phyloP scores from a whole-genome alignment of 2,113 vertebrate genomes.

The Nymphicus hollandicus region DNA sequence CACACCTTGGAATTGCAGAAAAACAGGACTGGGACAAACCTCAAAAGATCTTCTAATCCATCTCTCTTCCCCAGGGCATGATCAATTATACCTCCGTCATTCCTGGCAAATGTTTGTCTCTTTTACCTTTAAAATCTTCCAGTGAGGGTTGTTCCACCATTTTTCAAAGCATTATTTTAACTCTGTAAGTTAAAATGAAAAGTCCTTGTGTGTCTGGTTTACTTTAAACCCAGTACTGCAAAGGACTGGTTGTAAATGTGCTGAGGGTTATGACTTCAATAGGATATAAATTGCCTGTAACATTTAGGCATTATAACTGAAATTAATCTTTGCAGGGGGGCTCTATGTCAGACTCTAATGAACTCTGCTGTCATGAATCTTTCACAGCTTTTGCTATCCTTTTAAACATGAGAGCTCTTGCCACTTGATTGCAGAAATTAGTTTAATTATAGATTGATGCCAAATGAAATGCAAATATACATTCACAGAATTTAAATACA shows the following conservation, averaged over 20 bases:
- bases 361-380: slow-evolving; percentile 18
- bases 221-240: not conserved
- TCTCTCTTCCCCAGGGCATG: not conserved
- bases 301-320: not conserved
- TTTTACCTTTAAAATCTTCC: not conserved
- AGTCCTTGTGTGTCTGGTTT: not conserved
- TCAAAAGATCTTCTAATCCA: not conserved
- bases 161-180: not conserved
- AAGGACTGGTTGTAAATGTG: not conserved
- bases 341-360: not conserved
- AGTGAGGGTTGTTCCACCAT: not conserved
- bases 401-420: slow-evolving; percentile 47
- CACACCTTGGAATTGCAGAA: not conserved
- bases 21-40: not conserved
- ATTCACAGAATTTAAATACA: slow-evolving; percentile 23
- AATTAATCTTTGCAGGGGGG: not conserved
- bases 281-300: not conserved
- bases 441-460: slow-evolving; percentile 37
- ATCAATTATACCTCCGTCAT: not conserved
- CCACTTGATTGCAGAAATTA: slow-evolving; percentile 36
- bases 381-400: slow-evolving; percentile 14
- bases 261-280: not conserved
- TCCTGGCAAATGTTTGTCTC: not conserved
- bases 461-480: not conserved
- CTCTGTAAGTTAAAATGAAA: not conserved